Evolutionary conservation across 2,888 invertebrate genomes (phyloP).

Genomic region (Amphimallon solstitiale): DNA sequence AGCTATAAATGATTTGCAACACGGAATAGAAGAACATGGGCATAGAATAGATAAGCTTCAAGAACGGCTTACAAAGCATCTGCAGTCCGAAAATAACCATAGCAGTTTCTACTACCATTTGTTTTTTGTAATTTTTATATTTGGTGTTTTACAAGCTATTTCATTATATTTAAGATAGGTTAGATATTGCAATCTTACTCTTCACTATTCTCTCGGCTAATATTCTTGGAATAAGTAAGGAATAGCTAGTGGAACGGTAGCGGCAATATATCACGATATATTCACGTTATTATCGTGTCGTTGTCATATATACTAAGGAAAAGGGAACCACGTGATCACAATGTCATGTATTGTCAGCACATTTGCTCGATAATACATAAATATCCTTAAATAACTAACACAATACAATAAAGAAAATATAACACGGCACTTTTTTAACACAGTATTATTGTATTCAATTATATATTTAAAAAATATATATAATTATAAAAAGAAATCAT

Average conservation of each 20-base stretch:
- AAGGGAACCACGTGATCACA: neutral
- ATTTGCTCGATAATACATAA: too few relatives aligned
- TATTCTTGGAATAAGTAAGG: too few relatives aligned
- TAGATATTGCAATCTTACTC: neutral
- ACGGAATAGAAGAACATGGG: constrained; percentile 54
- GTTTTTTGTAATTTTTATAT: constrained; percentile 50
- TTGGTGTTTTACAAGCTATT: constrained; percentile 54
- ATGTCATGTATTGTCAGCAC: too few relatives aligned
- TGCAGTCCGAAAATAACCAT: constrained; percentile 35
- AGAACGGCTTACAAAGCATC: constrained; percentile 47
- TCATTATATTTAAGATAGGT: constrained; percentile 62
- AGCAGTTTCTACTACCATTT: constrained; percentile 42
- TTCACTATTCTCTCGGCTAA: too few relatives aligned
- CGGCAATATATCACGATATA: neutral
- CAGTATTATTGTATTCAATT: constrained; percentile 1
- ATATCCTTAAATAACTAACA: too few relatives aligned
- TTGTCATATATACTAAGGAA: too few relatives aligned
- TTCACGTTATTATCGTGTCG: neutral
- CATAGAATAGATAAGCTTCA: constrained; percentile 55
- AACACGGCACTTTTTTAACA: neutral
- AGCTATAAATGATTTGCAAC: constrained; percentile 57
- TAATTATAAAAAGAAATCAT: neutral
- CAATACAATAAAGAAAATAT: neutral
- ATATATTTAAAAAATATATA: neutral
- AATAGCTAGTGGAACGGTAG: too few relatives aligned